Base-by-base conservation (phyloP, 30 jellyfish, hydroid and myxozoan genomes). In the Hydractinia echinata region DNA sequence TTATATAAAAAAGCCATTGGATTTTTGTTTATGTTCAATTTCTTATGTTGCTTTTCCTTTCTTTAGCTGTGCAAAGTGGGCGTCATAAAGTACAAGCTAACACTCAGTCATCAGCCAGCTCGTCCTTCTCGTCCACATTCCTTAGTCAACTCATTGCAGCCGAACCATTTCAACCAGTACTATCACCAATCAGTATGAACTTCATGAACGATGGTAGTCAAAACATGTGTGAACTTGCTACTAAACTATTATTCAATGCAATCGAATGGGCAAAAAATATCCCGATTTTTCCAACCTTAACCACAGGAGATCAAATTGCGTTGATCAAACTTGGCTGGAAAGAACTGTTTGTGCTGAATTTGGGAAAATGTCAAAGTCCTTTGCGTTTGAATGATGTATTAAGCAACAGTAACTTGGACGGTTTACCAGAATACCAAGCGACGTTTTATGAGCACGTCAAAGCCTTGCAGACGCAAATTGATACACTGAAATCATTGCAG, bases 231-330 rank as follows among this genome's bases (percentile, higher is more conserved):
- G 97, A 89, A 86, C 85, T 89, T 54, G 97, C 97, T 51, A 95
- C 97, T 51, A 84, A 95, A 18, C 79, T 89, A 58, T 84, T 89
- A 48, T 89, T 89, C 77, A 83, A 87, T 20, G 97, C 97, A 8
- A 95, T 89, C 50, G 97, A 89, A 68, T 89, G 97, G 97, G 95
- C 97, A 14, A 85, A 89, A 54, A 89, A 89, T 79, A 89, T 89
- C 18, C 97, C 97, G 0, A 80, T 89, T 61, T 89, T 89, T 83
- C 97, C 97, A 5, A 92, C 84, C 67, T 82, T 89, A 16, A 91
- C 95, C 49, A 89, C 85, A 13, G 61, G 95, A 19, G 97, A 89
- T 66, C 97, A 89, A 81, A 92, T 89, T 1, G 97, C 97, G 30
- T 74, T 89, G 79, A 87, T 89, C 53, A 76, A 95, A 79, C 69